Evolutionary conservation across 1,140 invertebrate species (phyloP).

Genomic region (Chionoecetes opilio): DNA sequence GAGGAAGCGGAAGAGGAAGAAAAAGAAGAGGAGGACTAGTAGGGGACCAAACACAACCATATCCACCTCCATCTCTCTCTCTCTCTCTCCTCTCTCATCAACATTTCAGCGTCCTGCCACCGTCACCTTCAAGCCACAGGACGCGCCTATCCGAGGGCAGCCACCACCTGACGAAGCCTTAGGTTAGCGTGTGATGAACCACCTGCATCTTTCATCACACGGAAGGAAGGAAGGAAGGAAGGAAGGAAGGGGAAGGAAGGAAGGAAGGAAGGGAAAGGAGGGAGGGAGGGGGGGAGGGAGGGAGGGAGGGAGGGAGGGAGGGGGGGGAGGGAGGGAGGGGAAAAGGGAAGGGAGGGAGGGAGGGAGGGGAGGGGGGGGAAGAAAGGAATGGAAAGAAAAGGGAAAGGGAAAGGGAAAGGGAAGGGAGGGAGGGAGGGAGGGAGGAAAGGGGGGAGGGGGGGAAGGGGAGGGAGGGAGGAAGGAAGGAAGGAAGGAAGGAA

Average conservation of each 20-base stretch:
- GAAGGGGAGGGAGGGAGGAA: background rate
- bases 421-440: background rate
- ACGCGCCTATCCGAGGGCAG: no score
- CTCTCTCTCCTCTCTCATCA: slow-evolving; percentile 1
- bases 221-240: background rate
- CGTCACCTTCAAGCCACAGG: background rate
- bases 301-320: background rate
- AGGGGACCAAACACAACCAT: background rate
- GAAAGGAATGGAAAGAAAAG: background rate
- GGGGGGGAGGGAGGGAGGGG: background rate
- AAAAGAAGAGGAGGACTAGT: background rate
- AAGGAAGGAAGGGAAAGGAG: background rate
- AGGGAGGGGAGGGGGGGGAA: background rate
- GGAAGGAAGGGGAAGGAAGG: background rate
- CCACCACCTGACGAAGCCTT: background rate
- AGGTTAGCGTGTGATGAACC: background rate
- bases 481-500: background rate
- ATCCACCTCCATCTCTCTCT: no score
- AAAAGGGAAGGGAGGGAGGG: background rate
- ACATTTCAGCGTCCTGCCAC: background rate
- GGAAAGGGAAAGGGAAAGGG: background rate
- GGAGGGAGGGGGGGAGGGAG: no score
- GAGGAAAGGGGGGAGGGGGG: slow-evolving; percentile 7
- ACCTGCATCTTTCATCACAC: background rate
- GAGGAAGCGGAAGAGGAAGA: background rate